Evolutionary conservation across 2,113 vertebrate species (phyloP).

Genomic region (Cygnus atratus): DNA sequence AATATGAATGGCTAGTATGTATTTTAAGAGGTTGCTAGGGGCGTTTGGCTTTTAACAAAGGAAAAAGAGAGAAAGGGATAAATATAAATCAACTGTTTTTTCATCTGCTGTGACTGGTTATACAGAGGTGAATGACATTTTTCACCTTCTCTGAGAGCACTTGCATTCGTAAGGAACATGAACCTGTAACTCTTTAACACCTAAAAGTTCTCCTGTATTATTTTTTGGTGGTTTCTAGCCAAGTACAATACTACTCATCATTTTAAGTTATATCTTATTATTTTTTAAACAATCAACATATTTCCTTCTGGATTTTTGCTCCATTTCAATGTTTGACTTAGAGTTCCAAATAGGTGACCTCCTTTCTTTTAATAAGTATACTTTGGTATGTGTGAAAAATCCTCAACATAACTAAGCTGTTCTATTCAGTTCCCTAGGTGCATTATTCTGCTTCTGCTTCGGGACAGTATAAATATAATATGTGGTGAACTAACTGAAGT

Average conservation of each 20-base stretch:
- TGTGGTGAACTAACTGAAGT: neutral
- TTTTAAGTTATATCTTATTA: neutral
- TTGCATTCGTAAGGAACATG: neutral
- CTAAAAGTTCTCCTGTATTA: neutral
- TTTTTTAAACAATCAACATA: neutral
- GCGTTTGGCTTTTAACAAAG: neutral
- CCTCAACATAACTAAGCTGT: neutral
- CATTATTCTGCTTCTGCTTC: neutral
- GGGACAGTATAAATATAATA: neutral
- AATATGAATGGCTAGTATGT: neutral
- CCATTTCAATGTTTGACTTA: neutral
- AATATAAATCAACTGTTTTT: neutral
- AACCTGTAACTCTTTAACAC: neutral
- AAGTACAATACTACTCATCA: neutral
- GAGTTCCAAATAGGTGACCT: neutral
- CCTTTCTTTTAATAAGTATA: neutral
- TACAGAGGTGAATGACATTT: neutral
- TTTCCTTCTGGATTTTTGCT: neutral
- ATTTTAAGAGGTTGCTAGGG: neutral
- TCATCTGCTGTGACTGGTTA: neutral
- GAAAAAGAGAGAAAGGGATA: neutral
- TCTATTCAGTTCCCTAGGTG: neutral
- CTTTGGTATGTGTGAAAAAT: conserved; percentile 12
- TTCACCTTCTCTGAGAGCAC: neutral
- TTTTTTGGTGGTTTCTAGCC: neutral